phyloP scores from a whole-genome alignment of 2,888 invertebrate genomes.

The Oxyscelio sp. region DNA sequence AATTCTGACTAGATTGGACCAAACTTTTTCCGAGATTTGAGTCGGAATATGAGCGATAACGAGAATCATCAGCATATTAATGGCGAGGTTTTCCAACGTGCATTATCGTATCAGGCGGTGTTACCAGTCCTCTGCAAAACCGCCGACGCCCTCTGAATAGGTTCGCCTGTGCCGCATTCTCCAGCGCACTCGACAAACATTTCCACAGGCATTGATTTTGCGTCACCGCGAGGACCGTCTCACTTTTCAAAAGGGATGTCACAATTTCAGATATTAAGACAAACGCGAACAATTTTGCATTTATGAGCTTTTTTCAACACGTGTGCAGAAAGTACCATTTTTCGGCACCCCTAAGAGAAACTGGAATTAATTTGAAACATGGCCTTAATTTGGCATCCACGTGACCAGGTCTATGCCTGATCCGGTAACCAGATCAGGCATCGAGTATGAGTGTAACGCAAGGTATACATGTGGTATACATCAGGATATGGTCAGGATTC shows the following conservation, averaged over 20 bases:
- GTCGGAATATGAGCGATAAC: constrained; percentile 61
- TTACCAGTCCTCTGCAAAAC: constrained; percentile 55
- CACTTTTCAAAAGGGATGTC: constrained; percentile 52
- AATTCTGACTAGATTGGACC: constrained; percentile 49
- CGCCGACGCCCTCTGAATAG: constrained; percentile 61
- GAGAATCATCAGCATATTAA: constrained; percentile 68
- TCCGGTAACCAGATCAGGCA: no score
- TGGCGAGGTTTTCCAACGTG: constrained; percentile 56
- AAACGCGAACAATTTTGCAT: constrained; percentile 53
- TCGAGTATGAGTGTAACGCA: no score
- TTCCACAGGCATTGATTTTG: constrained; percentile 66
- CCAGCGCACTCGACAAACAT: constrained; percentile 62
- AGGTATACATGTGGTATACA: no score
- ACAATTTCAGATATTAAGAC: constrained; percentile 53
- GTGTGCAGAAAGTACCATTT: no score
- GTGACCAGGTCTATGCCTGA: no score
- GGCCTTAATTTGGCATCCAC: no score
- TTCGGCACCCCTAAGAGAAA: no score
- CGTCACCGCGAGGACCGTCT: constrained; percentile 40
- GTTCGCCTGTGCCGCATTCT: constrained; percentile 62
- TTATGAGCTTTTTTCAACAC: constrained; percentile 35
- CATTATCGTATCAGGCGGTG: constrained; percentile 56
- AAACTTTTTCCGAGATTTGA: constrained; percentile 21
- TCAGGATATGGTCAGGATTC: no score
- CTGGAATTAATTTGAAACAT: no score